Base-by-base conservation (phyloP, 2,113 vertebrate species). In the Progne subis region DNA sequence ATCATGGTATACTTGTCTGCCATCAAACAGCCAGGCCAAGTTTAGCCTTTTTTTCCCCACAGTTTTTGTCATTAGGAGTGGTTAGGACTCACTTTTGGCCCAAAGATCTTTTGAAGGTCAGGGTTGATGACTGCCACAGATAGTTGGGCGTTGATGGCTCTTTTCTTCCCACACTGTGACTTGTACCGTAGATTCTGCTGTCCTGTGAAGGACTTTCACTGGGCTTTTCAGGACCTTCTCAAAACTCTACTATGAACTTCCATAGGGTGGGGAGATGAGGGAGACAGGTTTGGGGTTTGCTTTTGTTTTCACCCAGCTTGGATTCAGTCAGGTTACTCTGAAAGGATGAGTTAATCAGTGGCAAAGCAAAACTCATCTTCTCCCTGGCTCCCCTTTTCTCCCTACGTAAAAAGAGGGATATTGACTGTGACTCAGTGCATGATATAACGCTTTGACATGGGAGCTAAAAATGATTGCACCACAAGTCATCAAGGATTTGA, bases 361-460 rank as follows among this genome's bases (percentile, higher is more conserved):
- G 12, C 52, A 81, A 78, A 87, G 41, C 25, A 74, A 72, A 82
- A 46, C 10, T 56, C 41, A 13, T 4, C 34, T 78, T 84, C 20
- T 61, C 12, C 19, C 23, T n/a, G 52, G 34, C 3, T 32, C 23
- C 12, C 9, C 41, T 77, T 49, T 55, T 23, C 9, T 50, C 32
- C 28, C 34, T 37, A 15, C 18, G 14, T n/a, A 67, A 82, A 65
- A 25, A 41, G 4, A 87, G 37, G 29, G 17, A 18, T 90, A 37
- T 57, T 0, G 5, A n/a, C 53, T 86, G 44, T 3, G 5, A 59
- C 64, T 56, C 19, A 20, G 50, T 63, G 21, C 3, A 0, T 67
- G 64, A 57, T 46, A 47, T 25, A 88, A 53, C 6, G 0, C 18
- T 82, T 79, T 86, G 72, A 90, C 56, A 91, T 24, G 52, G 68